Conservation (phyloP, 1,140 invertebrate genomes). For the Lucilia cuprina region DNA sequence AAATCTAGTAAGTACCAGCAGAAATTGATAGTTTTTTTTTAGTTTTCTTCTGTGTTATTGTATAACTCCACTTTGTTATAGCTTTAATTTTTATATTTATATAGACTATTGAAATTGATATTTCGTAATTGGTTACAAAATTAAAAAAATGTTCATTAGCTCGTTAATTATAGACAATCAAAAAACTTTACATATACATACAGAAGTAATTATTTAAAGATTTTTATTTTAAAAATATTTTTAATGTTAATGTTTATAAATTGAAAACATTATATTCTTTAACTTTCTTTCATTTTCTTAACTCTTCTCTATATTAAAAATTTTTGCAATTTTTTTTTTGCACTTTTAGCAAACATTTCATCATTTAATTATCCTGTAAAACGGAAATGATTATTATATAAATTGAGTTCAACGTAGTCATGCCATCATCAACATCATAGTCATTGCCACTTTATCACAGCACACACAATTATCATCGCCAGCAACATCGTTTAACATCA, state of each 20-base stretch:
- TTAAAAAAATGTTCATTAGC: neutral
- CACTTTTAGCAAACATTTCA: neutral
- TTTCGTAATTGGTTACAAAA: neutral
- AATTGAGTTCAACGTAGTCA: neutral
- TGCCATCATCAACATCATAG: neutral
- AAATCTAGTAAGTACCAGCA: neutral
- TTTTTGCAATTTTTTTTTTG: neutral
- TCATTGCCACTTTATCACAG: too few relatives aligned
- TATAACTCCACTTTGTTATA: neutral
- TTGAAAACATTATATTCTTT: too few relatives aligned
- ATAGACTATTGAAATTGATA: neutral
- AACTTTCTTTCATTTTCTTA: too few relatives aligned
- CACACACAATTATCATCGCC: neutral
- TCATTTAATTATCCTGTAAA: slow-evolving; percentile 1
- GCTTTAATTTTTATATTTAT: neutral
- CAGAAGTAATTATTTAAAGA: too few relatives aligned
- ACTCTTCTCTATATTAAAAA: too few relatives aligned
- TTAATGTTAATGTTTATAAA: too few relatives aligned
- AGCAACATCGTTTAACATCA: neutral
- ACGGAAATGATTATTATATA: slow-evolving; percentile 2
- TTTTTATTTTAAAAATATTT: too few relatives aligned
- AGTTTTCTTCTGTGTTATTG: neutral
- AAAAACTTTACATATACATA: too few relatives aligned
- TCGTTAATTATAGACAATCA: too few relatives aligned
- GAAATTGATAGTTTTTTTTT: neutral